Evolutionary conservation across 1,140 invertebrate genomes (phyloP).

Genomic region (Rhyzopertha dominica): DNA sequence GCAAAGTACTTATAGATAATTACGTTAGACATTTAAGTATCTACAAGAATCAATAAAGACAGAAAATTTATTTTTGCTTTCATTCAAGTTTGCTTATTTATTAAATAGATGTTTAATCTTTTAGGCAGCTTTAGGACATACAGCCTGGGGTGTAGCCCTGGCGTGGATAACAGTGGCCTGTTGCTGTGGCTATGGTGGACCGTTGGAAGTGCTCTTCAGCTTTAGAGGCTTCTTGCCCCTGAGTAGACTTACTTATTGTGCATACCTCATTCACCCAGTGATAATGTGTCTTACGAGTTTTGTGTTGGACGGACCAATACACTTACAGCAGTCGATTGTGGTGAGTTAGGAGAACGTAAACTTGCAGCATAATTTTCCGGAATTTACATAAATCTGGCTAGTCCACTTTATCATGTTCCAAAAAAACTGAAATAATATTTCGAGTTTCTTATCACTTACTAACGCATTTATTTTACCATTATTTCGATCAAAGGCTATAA

Average conservation of each 20-base stretch:
- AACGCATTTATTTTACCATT: no score
- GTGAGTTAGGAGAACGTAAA: slow-evolving; percentile 53
- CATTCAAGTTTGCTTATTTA: no score
- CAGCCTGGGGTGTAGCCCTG: slow-evolving; percentile 69
- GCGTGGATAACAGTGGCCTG: slow-evolving; percentile 80
- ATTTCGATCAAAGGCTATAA: no score
- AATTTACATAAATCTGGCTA: no score
- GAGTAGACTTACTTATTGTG: slow-evolving; percentile 84
- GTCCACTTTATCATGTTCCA: no score
- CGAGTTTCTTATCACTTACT: no score
- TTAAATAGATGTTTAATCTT: no score
- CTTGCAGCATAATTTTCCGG: no score
- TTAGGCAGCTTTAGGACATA: slow-evolving; percentile 56
- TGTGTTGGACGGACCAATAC: slow-evolving; percentile 70
- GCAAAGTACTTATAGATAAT: no score
- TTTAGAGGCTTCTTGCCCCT: slow-evolving; percentile 75
- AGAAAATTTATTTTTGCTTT: background rate
- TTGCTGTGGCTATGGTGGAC: slow-evolving; percentile 67
- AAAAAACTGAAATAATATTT: no score
- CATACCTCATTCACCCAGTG: slow-evolving; percentile 84
- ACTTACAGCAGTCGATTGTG: slow-evolving; percentile 66
- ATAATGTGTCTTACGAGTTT: slow-evolving; percentile 74
- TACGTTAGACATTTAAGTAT: no score
- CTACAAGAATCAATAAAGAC: no score
- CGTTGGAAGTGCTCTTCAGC: slow-evolving; percentile 69